Base-by-base conservation (phyloP, 2,113 vertebrate species). In the Camelus dromedarius region DNA sequence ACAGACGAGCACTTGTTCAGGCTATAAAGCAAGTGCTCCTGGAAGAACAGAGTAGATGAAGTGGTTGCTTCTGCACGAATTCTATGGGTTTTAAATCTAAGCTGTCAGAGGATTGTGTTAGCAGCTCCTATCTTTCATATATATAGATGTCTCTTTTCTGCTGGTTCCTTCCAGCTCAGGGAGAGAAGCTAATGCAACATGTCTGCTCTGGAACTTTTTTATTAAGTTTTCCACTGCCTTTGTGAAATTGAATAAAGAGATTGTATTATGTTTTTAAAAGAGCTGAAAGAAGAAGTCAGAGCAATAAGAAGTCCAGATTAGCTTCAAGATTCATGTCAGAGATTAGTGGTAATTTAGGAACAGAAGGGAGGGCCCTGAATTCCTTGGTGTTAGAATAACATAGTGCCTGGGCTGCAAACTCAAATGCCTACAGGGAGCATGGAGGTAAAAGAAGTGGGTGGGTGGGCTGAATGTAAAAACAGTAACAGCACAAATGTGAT, bases 201-300 rank as follows among this genome's bases (percentile, higher is more conserved):
- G 14, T 26, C 24, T 42, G 20, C 24, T 56, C 83, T 15, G 2
- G 1, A 52, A 13, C 5, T 32, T 58, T 58, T 84, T 87, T 32
- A 60, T 54, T 30, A 92, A 50, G 18, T 64, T 46, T 60, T 60
- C 80, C 64, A 22, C 46, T 66, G 15, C 54, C 26, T 81, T 77
- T 62, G 12, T 83, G 42, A 93, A 95, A 72, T 5, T 50, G 72
- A 96, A 69, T 81, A 70, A 87, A 94, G 6, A 82, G 62, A 20
- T 2, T 64, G 67, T n/a, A 64, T n/a, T 79, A 18, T 38, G 8
- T 62, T 97, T 95, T 77, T 70, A 48, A 84, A 96, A 94, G 38
- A 91, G 50, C 28, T 88, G 24, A 80, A 96, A 94, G 83, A 95
- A 80, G 38, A 89, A 85, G 11, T 84, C 70, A 80, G 42, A 90